Evolutionary conservation across 1,140 invertebrate species (phyloP).

Genomic region (Microplitis demolitor): DNA sequence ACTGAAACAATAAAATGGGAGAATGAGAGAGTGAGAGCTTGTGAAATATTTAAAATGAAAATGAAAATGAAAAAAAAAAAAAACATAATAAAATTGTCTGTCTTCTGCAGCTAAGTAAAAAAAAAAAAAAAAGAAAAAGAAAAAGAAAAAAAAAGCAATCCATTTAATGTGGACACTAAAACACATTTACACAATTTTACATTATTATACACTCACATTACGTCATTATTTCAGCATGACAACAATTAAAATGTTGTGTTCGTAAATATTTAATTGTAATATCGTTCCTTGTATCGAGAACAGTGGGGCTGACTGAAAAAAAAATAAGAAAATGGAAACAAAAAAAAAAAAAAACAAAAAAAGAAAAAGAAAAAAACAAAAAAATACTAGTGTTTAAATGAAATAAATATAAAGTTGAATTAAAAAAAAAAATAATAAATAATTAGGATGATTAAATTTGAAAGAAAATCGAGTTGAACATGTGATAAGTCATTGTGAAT

Average conservation of each 20-base stretch:
- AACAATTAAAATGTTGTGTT: slow-evolving; percentile 53
- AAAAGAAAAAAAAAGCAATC: background rate
- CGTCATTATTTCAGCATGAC: slow-evolving; percentile 40
- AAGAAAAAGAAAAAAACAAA: slow-evolving; percentile 40
- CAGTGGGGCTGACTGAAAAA: slow-evolving; percentile 58
- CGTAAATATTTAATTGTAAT: slow-evolving; percentile 61
- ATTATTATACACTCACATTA: slow-evolving; percentile 29
- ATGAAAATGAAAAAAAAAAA: background rate
- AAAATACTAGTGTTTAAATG: slow-evolving; percentile 53
- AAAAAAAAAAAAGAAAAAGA: background rate
- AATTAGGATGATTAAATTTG: background rate
- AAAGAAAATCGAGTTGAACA: slow-evolving; percentile 44
- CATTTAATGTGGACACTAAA: background rate
- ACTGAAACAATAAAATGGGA: background rate
- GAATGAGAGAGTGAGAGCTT: background rate
- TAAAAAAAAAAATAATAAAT: background rate
- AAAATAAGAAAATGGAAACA: background rate
- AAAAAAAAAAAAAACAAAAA: slow-evolving; percentile 40
- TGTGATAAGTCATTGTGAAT: slow-evolving; percentile 62
- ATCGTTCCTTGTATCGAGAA: slow-evolving; percentile 62
- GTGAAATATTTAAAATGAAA: background rate
- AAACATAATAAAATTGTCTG: background rate
- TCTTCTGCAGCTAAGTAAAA: background rate
- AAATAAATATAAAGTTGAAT: slow-evolving; percentile 19
- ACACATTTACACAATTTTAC: background rate